phyloP scores from a whole-genome alignment of 2,797 vertebrate species.

The Lacerta viridis region DNA sequence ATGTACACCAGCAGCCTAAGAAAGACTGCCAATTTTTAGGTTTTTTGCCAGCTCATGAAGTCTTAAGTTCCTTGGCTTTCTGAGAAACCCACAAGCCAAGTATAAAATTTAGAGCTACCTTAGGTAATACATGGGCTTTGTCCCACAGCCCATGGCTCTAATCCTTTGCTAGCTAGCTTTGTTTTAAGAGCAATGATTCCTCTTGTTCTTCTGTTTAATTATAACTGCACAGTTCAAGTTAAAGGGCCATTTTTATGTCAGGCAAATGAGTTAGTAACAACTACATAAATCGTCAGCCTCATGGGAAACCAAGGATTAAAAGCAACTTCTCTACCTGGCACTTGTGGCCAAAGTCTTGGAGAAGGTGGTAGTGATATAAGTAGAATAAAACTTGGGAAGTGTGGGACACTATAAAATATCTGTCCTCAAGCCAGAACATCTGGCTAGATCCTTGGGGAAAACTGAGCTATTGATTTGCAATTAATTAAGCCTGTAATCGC shows the following conservation, averaged over 20 bases:
- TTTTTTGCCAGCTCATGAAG: conserved; percentile 36
- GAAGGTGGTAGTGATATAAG: conserved; percentile 35
- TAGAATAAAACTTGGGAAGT: conserved; percentile 11
- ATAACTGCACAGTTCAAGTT: neutral
- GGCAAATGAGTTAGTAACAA: neutral
- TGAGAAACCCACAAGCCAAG: conserved; percentile 18
- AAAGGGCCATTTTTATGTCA: conserved; percentile 29
- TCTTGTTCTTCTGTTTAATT: conserved; percentile 34
- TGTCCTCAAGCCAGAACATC: conserved; percentile 35
- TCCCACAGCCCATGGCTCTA: neutral
- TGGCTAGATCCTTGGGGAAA: neutral
- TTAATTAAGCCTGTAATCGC: conserved; percentile 2
- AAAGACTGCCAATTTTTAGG: conserved; percentile 16
- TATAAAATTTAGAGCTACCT: conserved; percentile 35
- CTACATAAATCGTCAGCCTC: conserved; percentile 30
- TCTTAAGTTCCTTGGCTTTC: conserved; percentile 31
- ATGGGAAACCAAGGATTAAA: neutral
- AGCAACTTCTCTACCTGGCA: conserved; percentile 21
- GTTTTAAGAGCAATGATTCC: conserved; percentile 19
- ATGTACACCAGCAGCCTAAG: conserved; percentile 25
- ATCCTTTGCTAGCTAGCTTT: conserved; percentile 22
- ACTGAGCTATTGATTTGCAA: neutral
- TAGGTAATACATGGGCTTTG: conserved; percentile 28
- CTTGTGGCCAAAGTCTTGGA: conserved; percentile 22
- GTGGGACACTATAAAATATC: conserved; percentile 24